phyloP scores from a whole-genome alignment of 2,888 invertebrate genomes.

The Hanleya hanleyi region DNA sequence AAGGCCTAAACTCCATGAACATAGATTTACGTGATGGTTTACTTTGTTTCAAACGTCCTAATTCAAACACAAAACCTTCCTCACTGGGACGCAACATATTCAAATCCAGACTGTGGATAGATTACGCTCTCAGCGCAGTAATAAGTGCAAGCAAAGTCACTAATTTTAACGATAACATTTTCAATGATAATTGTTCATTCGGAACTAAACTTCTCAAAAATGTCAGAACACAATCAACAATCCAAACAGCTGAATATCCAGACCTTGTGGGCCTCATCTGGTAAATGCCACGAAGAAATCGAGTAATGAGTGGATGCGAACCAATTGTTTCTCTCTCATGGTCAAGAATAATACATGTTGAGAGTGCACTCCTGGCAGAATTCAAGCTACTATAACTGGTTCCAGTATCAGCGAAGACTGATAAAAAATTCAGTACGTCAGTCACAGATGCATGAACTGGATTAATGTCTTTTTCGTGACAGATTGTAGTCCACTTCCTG shows the following conservation, averaged over 20 bases:
- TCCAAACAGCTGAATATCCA: conserved; percentile 27
- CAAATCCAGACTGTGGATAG: too few species aligned
- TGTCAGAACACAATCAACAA: conserved; percentile 12
- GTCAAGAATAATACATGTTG: background rate
- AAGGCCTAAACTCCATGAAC: too few species aligned
- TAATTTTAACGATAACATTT: background rate
- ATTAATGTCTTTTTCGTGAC: conserved; percentile 7
- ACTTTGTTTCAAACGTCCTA: background rate
- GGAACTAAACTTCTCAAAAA: too few species aligned
- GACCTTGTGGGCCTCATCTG: conserved; percentile 22
- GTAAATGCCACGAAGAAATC: conserved; percentile 16
- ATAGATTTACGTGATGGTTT: too few species aligned
- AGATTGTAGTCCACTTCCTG: conserved; percentile 29
- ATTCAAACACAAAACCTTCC: background rate
- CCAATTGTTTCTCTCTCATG: conserved; percentile 16
- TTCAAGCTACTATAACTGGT: background rate
- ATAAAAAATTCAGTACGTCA: background rate
- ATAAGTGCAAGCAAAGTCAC: background rate
- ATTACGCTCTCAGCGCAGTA: background rate
- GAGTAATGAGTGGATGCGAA: conserved; percentile 21
- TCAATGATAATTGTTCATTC: background rate
- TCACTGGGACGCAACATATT: too few species aligned
- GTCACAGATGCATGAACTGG: conserved; percentile 8
- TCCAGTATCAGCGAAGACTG: background rate
- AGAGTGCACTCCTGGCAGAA: background rate